These are phyloP conservation scores for Siphlonurus alternatus DNA, from an alignment of 2,888 invertebrate species.

Conservation along the genomic window DNA sequence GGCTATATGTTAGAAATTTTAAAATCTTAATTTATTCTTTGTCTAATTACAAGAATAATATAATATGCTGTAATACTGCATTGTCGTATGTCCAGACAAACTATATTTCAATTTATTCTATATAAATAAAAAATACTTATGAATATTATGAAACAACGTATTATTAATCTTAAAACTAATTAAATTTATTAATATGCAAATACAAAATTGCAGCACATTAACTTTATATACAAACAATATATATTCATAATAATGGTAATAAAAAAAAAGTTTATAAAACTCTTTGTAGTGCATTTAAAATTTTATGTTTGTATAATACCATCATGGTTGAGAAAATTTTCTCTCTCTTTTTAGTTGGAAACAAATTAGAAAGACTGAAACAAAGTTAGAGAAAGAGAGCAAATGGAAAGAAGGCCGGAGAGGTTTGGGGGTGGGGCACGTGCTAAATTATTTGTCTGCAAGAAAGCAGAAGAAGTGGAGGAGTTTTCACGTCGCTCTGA, in stretches of 20 bases:
- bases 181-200: neutral
- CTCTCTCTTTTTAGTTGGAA: neutral
- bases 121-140: no score
- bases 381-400: neutral
- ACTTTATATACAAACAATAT: neutral
- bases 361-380: neutral
- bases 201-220: neutral
- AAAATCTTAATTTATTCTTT: no score
- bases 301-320: neutral
- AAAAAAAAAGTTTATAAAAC: neutral
- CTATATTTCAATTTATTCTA: no score
- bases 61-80: no score
- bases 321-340: neutral
- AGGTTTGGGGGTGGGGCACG: neutral
- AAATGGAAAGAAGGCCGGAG: neutral
- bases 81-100: no score
- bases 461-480: neutral
- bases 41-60: no score
- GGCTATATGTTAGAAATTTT: no score
- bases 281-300: neutral
- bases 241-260: neutral
- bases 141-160: no score
- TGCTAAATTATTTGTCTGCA: constrained; percentile 3
- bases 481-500: neutral
- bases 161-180: neutral